phyloP scores from a whole-genome alignment of 2,113 vertebrate genomes.

The Crotalus helleri region DNA sequence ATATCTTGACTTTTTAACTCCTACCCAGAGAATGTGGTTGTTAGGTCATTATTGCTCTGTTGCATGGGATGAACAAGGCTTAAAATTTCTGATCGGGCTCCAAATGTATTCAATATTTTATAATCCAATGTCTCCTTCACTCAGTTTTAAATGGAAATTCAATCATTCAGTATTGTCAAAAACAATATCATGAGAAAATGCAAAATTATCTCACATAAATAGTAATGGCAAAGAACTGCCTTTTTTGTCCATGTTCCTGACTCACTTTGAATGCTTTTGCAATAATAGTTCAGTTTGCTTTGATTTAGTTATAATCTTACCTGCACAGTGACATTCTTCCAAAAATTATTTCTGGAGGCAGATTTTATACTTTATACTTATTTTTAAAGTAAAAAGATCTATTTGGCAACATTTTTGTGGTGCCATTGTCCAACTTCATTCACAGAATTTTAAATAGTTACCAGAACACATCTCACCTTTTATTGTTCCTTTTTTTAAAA shows the following conservation, averaged over 20 bases:
- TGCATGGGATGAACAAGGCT: not conserved
- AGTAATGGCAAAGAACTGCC: not conserved
- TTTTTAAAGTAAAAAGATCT: not conserved
- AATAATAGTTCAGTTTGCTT: not conserved
- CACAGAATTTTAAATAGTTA: not conserved
- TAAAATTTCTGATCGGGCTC: not conserved
- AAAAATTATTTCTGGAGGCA: not conserved
- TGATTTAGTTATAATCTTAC: not conserved
- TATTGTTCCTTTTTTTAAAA: not conserved
- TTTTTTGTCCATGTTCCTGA: not conserved
- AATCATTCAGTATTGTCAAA: not conserved
- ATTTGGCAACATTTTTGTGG: not conserved
- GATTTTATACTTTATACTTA: not conserved
- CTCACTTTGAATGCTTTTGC: not conserved
- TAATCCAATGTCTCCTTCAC: not conserved
- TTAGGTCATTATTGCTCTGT: not conserved
- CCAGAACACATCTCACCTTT: not conserved
- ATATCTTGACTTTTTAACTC: not conserved
- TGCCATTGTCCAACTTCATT: not conserved
- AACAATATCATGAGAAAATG: not conserved
- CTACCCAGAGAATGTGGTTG: not conserved
- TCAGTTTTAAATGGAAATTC: not conserved
- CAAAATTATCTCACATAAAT: not conserved
- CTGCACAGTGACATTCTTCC: not conserved
- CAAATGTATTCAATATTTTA: not conserved